A percentile compares a stretch with the other conserved stretches of the same genome.
phyloP scores from a whole-genome alignment of 2,113 vertebrate genomes.

The Xiphias gladius region DNA sequence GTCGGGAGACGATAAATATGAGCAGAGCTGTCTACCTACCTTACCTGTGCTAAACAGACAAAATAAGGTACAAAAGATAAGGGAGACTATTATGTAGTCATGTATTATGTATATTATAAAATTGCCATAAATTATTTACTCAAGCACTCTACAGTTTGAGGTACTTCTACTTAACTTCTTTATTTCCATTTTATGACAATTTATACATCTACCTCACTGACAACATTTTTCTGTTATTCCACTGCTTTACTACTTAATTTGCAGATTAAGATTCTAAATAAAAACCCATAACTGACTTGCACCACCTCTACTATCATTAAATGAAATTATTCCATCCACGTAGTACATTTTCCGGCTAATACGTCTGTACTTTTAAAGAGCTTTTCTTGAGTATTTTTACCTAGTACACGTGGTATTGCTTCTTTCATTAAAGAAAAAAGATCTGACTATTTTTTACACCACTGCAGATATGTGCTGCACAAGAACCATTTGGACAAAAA shows the following conservation, averaged over 20 bases:
- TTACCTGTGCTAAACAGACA: constrained; percentile 11
- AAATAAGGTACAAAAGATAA: background rate
- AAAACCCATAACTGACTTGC: background rate
- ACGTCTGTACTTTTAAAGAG: background rate
- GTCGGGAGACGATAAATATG: constrained; percentile 33
- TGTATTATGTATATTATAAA: too few relatives aligned
- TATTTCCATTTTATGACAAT: background rate
- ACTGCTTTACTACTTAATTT: background rate
- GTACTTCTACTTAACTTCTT: background rate
- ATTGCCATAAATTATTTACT: too few relatives aligned
- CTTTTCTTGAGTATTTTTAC: background rate
- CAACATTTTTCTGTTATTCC: background rate
- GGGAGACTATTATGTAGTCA: background rate
- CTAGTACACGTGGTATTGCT: background rate
- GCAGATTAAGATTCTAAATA: background rate
- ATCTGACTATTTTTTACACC: background rate
- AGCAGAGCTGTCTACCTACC: background rate
- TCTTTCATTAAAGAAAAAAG: background rate
- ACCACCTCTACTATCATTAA: too few relatives aligned
- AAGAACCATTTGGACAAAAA: constrained; percentile 23
- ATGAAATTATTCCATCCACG: too few relatives aligned
- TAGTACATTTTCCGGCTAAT: too few relatives aligned
- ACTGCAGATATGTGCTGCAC: background rate
- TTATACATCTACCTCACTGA: background rate
- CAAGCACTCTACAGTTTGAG: background rate